A percentile compares a stretch with the other conserved stretches of the same genome.
Conservation (phyloP, 1,140 invertebrate genomes). For the Drosophila subobscura region DNA sequence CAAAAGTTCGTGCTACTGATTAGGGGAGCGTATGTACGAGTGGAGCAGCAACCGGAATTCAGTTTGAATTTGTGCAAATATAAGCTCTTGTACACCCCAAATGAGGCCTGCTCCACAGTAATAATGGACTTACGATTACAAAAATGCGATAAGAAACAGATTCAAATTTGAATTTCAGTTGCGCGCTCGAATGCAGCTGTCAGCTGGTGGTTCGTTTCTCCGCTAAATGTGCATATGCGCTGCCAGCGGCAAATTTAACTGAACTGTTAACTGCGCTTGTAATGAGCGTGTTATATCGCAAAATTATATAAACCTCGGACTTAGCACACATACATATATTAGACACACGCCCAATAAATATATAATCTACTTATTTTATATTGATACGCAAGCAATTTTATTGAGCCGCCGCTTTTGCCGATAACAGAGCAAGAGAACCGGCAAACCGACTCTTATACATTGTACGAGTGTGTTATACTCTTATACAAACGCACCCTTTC, state of each 20-base stretch:
- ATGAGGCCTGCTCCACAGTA: neutral
- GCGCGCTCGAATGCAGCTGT: conserved; percentile 19
- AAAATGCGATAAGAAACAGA: neutral
- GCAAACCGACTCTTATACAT: too few relatives aligned
- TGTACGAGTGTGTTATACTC: too few relatives aligned
- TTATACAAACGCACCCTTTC: too few relatives aligned
- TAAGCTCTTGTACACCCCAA: conserved; percentile 13
- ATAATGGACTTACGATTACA: conserved; percentile 16
- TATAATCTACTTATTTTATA: conserved; percentile 14
- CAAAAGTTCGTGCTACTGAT: conserved; percentile 60
- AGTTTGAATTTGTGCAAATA: neutral
- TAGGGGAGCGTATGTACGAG: neutral
- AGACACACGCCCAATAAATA: conserved; percentile 10
- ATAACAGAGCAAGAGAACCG: too few relatives aligned
- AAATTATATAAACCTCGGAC: too few relatives aligned
- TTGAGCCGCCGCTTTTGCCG: conserved; percentile 6
- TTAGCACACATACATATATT: too few relatives aligned
- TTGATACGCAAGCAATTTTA: conserved; percentile 21
- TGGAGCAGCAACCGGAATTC: conserved; percentile 1
- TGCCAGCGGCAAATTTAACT: conserved; percentile 18
- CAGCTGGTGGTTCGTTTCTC: conserved; percentile 15
- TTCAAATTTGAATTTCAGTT: neutral
- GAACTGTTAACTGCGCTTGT: neutral
- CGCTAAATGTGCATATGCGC: conserved; percentile 20
- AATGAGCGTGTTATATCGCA: neutral